phyloP scores from a whole-genome alignment of 2,113 vertebrate species.

The Cyprinus carpio region DNA sequence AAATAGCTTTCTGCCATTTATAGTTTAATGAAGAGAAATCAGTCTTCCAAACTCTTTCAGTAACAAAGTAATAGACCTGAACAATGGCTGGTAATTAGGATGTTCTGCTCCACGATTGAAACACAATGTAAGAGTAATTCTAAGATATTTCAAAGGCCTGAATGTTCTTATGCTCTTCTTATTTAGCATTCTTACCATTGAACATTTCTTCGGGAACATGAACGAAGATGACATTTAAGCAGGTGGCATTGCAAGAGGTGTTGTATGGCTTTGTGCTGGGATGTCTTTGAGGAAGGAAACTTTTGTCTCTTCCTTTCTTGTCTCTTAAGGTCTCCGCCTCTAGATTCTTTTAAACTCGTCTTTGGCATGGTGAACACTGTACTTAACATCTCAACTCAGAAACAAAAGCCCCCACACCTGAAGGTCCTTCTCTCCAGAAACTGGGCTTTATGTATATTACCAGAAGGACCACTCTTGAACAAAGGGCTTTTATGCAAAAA shows the following conservation, averaged over 20 bases:
- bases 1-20: slow-evolving; percentile 42
- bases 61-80: slow-evolving; percentile 42
- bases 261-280: slow-evolving; percentile 44
- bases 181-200: slow-evolving; percentile 14
- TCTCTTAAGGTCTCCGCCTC: neutral
- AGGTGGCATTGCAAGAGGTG: slow-evolving; percentile 11
- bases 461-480: neutral
- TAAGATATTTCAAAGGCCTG: slow-evolving; percentile 12
- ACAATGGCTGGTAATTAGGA: slow-evolving; percentile 2
- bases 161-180: slow-evolving; percentile 21
- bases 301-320: slow-evolving; percentile 4
- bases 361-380: slow-evolving; percentile 18
- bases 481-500: slow-evolving; percentile 22
- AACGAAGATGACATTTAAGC: slow-evolving; percentile 36
- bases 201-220: neutral
- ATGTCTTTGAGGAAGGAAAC: slow-evolving; percentile 45
- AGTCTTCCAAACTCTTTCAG: slow-evolving; percentile 36
- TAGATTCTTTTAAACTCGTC: slow-evolving; percentile 1
- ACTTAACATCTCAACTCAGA: slow-evolving; percentile 48
- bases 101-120: neutral
- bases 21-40: slow-evolving; percentile 58
- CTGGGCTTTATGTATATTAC: neutral
- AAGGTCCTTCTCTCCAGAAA: neutral
- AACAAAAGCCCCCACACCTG: slow-evolving; percentile 52
- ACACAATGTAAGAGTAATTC: slow-evolving; percentile 23